Base-by-base conservation (phyloP, 2,888 invertebrate species). In the Argynnis bischoffii region DNA sequence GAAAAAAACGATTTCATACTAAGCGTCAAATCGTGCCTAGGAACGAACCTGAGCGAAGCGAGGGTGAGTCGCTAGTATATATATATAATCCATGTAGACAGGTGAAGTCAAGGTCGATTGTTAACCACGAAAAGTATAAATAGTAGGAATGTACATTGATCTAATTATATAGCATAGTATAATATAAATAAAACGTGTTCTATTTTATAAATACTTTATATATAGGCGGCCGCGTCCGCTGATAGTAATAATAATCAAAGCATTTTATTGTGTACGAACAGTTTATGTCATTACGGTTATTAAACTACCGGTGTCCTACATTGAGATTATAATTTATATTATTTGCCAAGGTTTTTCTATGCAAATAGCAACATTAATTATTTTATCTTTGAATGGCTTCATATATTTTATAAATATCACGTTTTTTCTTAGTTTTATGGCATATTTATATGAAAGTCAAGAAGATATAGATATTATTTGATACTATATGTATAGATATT, bases 201-300 rank as follows among this genome's bases (percentile, higher is more conserved):
- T 35, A 51, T 55, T 64, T 54, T 69, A 71, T 69, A 66, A 64
- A 69, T 66, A 57, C 56, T 64, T 71, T 71, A 55, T 53, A 69
- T 55, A 67, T 64, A 66, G 35, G 55, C 61, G 53, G 1, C 61
- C 47, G 61, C 66, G 66, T 64, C 63, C 63, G 69, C 46, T 61
- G 71, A 69, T 67, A 26, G 26, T 26, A 69, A 64, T 64, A 67
- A 67, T 69, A 69, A 67, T 69, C 61, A 54, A 61, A 67, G 48
- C 57, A 64, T 71, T 69, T 69, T 69, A 69, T 71, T 67, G 64
- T 57, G 56, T 57, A 64, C 65, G 48, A 26, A 48, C 69, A 56
- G 64, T 71, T 67, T 53, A 54, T 69, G 56, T 67, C 70, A 50
- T 53, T 55, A 55, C 4, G 6, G 15, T 57, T 60, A 56, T 67